A percentile compares a stretch with the other conserved stretches of the same genome.
These are phyloP conservation scores for Hirtodrosophila confusa DNA, from an alignment of 2,888 invertebrate species.

Conservation along the genomic window DNA sequence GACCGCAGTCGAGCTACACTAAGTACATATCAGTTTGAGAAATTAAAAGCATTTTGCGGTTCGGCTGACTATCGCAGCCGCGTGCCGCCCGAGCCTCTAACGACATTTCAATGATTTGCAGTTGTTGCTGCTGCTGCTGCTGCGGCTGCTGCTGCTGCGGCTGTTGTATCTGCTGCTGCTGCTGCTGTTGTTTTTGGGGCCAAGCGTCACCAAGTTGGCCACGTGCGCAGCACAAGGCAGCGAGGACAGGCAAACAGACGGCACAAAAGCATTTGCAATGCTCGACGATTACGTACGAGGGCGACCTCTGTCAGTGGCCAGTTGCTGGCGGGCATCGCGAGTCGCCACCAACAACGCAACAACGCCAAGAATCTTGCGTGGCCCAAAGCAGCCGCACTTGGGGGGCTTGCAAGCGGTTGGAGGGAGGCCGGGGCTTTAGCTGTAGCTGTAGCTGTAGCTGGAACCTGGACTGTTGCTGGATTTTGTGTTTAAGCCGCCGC, in stretches of 20 bases:
- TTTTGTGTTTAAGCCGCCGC: conserved; percentile 70
- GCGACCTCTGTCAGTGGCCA: conserved; percentile 73
- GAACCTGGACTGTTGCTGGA: conserved; percentile 24
- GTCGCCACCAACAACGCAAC: conserved; percentile 78
- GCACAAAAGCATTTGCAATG: conserved; percentile 75
- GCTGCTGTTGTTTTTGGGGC: conserved; percentile 44
- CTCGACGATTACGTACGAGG: conserved; percentile 75
- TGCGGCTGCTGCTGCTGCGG: conserved; percentile 41
- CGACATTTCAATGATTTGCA: conserved; percentile 79
- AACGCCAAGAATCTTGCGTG: conserved; percentile 79
- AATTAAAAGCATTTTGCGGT: conserved; percentile 80
- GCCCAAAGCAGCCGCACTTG: conserved; percentile 36
- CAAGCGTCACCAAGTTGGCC: conserved; percentile 71
- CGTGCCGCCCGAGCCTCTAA: conserved; percentile 73
- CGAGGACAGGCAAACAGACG: conserved; percentile 50
- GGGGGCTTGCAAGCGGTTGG: too few species aligned
- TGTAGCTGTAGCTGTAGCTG: too few species aligned
- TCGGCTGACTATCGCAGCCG: conserved; percentile 67
- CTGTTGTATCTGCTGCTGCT: conserved; percentile 22
- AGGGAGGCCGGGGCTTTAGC: too few species aligned
- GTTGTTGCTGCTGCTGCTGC: conserved; percentile 29
- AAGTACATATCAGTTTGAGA: conserved; percentile 75
- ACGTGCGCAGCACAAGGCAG: conserved; percentile 76
- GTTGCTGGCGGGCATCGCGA: conserved; percentile 28
- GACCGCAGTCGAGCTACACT: conserved; percentile 15